Conservation (phyloP, 2,113 vertebrate genomes). For the Arenaria interpres region DNA sequence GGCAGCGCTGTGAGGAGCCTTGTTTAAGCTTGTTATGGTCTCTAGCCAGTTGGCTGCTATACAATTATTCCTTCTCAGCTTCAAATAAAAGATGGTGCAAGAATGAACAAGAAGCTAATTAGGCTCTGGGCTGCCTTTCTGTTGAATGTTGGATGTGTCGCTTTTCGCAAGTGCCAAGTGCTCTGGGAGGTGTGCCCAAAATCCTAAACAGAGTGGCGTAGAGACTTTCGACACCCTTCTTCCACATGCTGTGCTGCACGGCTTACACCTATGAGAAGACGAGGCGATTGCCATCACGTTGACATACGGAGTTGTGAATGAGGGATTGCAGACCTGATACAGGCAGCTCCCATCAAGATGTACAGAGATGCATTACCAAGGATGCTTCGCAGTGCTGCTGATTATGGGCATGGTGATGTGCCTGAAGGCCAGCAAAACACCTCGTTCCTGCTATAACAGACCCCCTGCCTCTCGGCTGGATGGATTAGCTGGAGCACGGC, state of each 20-base stretch:
- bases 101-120: conserved; percentile 62
- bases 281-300: rapidly evolving
- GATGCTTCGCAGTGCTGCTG: neutral
- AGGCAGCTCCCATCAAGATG: neutral
- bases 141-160: conserved; percentile 15
- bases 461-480: neutral
- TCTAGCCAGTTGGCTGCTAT: conserved; percentile 50
- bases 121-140: conserved; percentile 54
- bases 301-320: neutral
- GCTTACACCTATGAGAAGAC: neutral
- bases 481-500: neutral
- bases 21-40: conserved; percentile 62
- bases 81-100: conserved; percentile 67
- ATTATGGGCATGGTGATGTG: neutral
- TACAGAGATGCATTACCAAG: neutral
- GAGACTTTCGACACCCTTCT: neutral
- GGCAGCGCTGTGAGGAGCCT: conserved; percentile 46
- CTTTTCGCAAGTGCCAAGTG: neutral
- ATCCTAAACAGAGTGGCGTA: neutral
- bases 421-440: neutral
- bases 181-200: conserved; percentile 35
- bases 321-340: neutral
- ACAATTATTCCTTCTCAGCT: conserved; percentile 53
- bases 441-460: neutral
- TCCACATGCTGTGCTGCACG: neutral